Evolutionary conservation across 1,140 invertebrate genomes (phyloP), one percentile per base, ranked within the genome.

Genomic region (Episyrphus balteatus): DNA sequence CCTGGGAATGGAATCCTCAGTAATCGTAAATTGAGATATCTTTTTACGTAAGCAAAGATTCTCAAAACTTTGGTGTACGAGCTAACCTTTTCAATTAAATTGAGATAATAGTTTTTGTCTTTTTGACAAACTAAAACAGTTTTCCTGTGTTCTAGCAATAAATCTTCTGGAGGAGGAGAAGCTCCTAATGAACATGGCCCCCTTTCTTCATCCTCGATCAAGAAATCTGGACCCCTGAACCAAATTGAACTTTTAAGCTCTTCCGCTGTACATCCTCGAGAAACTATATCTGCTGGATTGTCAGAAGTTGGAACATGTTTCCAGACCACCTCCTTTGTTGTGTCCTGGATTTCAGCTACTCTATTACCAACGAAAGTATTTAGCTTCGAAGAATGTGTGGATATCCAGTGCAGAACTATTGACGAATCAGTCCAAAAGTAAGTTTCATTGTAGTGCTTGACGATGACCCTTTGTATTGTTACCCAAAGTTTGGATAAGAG

Each of bases 311-410:
- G 43, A 5, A 59, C 53, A 47, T 66, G n/a, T 49, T 15, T 47
- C 10, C 60, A 57, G 62, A 33, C n/a, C n/a, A n/a, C 54, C 31
- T 8, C 46, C 26, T 30, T 36, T 18, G 54, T 55, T 0, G 49
- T 18, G 12, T 52, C 48, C 31, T 56, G 55, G 15, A 61, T 62
- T 14, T 48, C 45, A 5, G 44, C 36, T 1, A 62, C 48, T 30
- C 55, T 40, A 46, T 62, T 62, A 3, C 54, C 54, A 13, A 57
- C 55, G 48, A 52, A 60, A 14, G 52, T 54, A 32, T 57, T 56
- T 11, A 48, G 51, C 34, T 21, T 43, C 5, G 14, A 38, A 7
- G 48, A 45, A 32, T 50, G 48, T 17, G 26, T 34, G 17, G 21
- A 26, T 19, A 48, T n/a, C 46, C 46, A 42, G 13, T 42, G 31